Evolutionary conservation across 2,797 vertebrate genomes (phyloP), one percentile per base, ranked within the genome.

Genomic region (Melanotaenia pygmaea): DNA sequence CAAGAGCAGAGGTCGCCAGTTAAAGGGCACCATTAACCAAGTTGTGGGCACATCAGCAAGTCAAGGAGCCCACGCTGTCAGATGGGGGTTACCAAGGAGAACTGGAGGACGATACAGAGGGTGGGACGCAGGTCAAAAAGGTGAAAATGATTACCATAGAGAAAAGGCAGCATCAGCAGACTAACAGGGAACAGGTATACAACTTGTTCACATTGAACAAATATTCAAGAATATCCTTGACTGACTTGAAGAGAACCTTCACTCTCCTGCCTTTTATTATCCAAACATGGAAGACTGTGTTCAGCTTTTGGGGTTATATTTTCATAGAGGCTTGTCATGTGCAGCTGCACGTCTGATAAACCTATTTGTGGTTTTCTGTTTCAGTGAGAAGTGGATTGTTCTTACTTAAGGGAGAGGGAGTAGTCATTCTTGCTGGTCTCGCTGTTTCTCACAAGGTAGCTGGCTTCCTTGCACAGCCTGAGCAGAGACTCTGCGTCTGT

Each of bases 401-500:
- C 97, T 97, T 96, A 99, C 98, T 98, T 99, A 71, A 99, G 95
- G 22, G 98, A 99, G 80, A 99, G 96, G 45, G 98, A 99, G 94
- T 97, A 99, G 94, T 99, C 98, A 0, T 98, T 97, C 92, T 98
- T 99, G 96, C 96, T 97, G 92, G 97, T 99, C 92, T 99, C 97
- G 1, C 98, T 99, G 96, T 99, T 98, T 86, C 98, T 96, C 87
- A 99, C 98, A 90, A 99, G 92, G 91, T 99, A 99, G 86, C 98
- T 99, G 88, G 98, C 96, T 88, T 99, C 98, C 86, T 98, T 98
- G 92, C 98, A 99, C 83, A 99, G 90, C 84, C 97, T 89, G 87
- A 99, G 95, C 86, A 99, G 94, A 34, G 96, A 96, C 94, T 99
- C 98, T 0, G 98, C 98, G 0, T 98, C 98, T 0, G 96, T 98